Evolutionary conservation across 2,797 vertebrate genomes (phyloP), one percentile per base, ranked within the genome.

Genomic region (Limnodromus scolopaceus): DNA sequence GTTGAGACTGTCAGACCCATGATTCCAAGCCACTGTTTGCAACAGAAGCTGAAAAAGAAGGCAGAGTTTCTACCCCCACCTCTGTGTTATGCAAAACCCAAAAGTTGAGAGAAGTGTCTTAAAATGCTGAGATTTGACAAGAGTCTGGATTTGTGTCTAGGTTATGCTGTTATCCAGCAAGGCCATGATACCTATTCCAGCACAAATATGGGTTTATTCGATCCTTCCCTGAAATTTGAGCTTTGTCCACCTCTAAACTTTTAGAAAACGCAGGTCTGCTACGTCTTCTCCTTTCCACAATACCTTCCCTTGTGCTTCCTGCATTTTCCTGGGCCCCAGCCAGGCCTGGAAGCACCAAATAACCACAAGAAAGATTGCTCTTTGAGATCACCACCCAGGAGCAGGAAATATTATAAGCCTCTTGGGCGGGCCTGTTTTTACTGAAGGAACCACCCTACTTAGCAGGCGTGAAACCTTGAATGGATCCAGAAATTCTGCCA

Each of bases 311-410:
- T 68, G 41, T 82, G 66, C 30, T 91, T 79, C 11, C 24, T 87
- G 83, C 53, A 74, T 22, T 55, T 84, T 68, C n/a, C 84, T 97
- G 93, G 84, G 68, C 65, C 24, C 23, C 54, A 83, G 86, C 94
- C 84, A 95, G 81, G 90, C 78, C 86, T 95, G 49, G 53, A 87
- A 96, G 90, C 88, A 87, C 27, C 38, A 83, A 85, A 68, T 61
- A 94, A 95, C 88, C 84, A 71, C 95, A 94, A 83, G 66, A 71
- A 80, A 95, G 92, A 94, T 84, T 68, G 39, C 4, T 93, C 27
- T 38, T 54, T 57, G 45, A 90, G 92, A 96, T 96, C 94, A 90
- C 92, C 94, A 95, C 83, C 90, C 93, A 94, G 75, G n/a, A 97
- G 90, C 57, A 93, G 93, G 80, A 95, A 93, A 77, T 27, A 72